A percentile compares a stretch with the other conserved stretches of the same genome.
Evolutionary conservation across 2,888 invertebrate species (phyloP).

Genomic region (Trichopoda pennipes): DNA sequence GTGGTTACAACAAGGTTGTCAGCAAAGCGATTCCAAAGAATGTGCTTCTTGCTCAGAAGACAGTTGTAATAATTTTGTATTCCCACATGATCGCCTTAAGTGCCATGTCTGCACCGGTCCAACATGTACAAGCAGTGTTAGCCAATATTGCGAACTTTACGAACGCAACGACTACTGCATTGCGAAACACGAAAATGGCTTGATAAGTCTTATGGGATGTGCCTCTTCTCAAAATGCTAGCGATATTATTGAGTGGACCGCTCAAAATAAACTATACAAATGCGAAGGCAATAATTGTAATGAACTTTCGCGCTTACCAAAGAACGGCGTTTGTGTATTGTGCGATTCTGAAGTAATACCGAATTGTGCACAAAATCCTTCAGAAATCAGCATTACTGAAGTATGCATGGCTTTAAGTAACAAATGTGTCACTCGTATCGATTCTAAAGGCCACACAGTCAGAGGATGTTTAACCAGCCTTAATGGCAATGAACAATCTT

Average conservation of each 20-base stretch:
- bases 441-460: conserved; percentile 72
- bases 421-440: conserved; percentile 73
- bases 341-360: conserved; percentile 75
- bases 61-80: conserved; percentile 74
- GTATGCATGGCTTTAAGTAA: conserved; percentile 71
- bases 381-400: conserved; percentile 53
- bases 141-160: conserved; percentile 72
- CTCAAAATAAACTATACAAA: conserved; percentile 71
- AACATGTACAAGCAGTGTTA: conserved; percentile 70
- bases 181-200: conserved; percentile 74
- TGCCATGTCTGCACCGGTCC: conserved; percentile 74
- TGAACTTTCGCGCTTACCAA: conserved; percentile 71
- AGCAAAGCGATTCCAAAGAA: conserved; percentile 67
- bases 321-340: conserved; percentile 70
- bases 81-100: conserved; percentile 73
- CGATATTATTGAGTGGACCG: conserved; percentile 73
- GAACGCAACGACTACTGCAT: conserved; percentile 74
- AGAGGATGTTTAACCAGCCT: conserved; percentile 74
- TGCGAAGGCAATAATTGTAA: conserved; percentile 75
- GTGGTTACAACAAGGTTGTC: conserved; percentile 72
- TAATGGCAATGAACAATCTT: conserved; percentile 69
- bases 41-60: conserved; percentile 71
- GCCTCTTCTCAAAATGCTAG: conserved; percentile 72
- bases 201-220: conserved; percentile 74
- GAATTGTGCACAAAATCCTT: conserved; percentile 75